Conservation (phyloP, 2,113 vertebrate species). For the Protobothrops flavoviridis region DNA sequence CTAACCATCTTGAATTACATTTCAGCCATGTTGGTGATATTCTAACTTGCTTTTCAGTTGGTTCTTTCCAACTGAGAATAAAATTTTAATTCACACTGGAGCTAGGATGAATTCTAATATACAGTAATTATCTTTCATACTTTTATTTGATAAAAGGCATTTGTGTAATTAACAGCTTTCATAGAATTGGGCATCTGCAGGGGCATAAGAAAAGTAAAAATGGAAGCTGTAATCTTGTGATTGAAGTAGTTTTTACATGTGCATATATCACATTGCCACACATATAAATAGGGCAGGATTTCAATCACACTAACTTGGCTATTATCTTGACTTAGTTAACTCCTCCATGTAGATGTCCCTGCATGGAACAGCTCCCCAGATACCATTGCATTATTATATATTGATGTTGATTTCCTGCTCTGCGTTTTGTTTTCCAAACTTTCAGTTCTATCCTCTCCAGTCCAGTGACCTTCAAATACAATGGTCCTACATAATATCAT, state of each 20-base stretch:
- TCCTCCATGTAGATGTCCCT: neutral
- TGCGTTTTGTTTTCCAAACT: neutral
- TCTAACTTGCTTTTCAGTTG: neutral
- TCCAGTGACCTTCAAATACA: neutral
- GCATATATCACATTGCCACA: neutral
- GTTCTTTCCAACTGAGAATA: neutral
- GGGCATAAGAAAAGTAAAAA: neutral
- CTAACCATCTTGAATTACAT: constrained; percentile 49
- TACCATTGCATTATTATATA: neutral
- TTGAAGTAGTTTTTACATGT: neutral
- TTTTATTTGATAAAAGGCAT: neutral
- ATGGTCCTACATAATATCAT: neutral
- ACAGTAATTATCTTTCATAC: neutral
- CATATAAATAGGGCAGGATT: neutral
- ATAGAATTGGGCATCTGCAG: neutral
- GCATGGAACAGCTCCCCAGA: neutral
- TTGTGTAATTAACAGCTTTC: neutral
- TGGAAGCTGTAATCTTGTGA: neutral
- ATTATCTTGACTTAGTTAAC: neutral
- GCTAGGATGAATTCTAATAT: neutral
- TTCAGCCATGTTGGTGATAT: neutral
- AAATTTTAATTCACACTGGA: neutral
- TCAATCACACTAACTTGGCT: neutral
- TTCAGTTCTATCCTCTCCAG: neutral
- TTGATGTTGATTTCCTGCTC: neutral